A percentile compares a stretch with the other conserved stretches of the same genome.
Evolutionary conservation across 2,113 vertebrate genomes (phyloP).

Genomic region (Lanius ludovicianus): DNA sequence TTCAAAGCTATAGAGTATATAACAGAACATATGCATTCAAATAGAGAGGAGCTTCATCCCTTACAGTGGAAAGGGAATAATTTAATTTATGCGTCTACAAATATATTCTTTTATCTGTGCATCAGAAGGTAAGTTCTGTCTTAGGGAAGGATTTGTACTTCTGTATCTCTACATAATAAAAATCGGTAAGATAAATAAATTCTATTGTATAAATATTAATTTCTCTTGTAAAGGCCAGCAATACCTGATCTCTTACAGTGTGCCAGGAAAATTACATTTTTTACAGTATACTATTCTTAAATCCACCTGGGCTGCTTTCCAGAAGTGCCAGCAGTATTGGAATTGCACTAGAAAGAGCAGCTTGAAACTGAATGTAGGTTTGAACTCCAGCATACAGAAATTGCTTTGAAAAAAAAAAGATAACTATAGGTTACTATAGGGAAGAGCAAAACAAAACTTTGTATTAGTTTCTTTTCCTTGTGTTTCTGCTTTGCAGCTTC

Average conservation of each 20-base stretch:
- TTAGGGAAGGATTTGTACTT: background rate
- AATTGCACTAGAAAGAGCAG: background rate
- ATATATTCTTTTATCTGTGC: background rate
- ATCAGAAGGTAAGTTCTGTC: background rate
- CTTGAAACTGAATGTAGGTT: conserved; percentile 36
- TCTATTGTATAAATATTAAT: background rate
- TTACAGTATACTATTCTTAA: background rate
- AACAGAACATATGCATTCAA: background rate
- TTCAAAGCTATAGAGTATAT: background rate
- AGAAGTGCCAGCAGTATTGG: background rate
- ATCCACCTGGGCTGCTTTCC: background rate
- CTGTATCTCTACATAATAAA: background rate
- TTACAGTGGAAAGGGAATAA: background rate
- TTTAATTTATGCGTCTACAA: background rate
- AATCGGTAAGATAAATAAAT: background rate
- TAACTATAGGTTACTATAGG: background rate
- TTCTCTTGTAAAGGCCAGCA: background rate
- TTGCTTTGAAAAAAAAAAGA: background rate
- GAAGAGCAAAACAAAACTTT: conserved; percentile 19
- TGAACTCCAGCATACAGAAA: conserved; percentile 42
- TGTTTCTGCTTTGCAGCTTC: background rate
- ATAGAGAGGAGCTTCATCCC: background rate
- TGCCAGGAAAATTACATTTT: background rate
- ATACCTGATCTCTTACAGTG: background rate
- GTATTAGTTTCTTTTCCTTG: background rate